Evolutionary conservation across 2,797 vertebrate genomes (phyloP).

Genomic region (Falco novaeseelandiae): DNA sequence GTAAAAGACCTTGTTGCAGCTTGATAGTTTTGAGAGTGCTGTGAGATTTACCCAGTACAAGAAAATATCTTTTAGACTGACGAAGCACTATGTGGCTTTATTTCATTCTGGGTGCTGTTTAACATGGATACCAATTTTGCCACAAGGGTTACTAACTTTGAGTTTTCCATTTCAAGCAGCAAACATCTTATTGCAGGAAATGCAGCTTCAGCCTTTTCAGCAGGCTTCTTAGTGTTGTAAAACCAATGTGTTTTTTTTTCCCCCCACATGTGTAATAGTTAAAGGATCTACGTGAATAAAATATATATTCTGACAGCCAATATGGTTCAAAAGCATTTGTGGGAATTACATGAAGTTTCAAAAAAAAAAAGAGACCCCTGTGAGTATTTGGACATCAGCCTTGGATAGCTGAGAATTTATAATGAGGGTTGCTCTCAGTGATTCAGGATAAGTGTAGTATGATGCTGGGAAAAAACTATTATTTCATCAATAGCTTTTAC

Average conservation of each 20-base stretch:
- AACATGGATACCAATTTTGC: not conserved
- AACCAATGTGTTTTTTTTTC: not conserved
- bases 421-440: not conserved
- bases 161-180: not conserved
- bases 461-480: not conserved
- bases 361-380: not conserved
- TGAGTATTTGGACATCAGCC: not conserved
- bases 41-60: too few species aligned
- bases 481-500: not conserved
- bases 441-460: not conserved
- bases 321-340: not conserved
- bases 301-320: not conserved
- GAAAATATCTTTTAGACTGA: not conserved
- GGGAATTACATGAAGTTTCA: not conserved
- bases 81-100: not conserved
- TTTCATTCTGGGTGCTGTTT: not conserved
- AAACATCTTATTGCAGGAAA: not conserved
- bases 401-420: not conserved
- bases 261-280: fast-evolving
- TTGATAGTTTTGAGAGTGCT: too few species aligned
- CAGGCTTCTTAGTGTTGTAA: not conserved
- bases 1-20: too few species aligned
- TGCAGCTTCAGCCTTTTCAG: not conserved
- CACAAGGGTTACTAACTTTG: not conserved
- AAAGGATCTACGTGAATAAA: not conserved